Conservation (phyloP, 2,888 invertebrate species). For the Saturnia pavonia region DNA sequence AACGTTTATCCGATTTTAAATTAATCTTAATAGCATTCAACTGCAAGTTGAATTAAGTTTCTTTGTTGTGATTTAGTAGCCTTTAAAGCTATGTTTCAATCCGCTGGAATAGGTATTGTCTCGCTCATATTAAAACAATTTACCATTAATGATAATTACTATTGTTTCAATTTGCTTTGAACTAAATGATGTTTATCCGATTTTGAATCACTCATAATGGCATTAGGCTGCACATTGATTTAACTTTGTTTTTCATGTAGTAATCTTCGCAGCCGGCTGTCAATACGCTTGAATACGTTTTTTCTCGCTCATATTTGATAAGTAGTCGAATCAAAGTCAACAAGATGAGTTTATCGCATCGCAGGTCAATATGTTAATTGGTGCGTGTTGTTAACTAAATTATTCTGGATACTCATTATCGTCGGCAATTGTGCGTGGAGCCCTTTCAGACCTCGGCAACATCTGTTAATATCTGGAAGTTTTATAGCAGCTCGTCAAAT, state of each 20-base stretch:
- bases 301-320: background rate
- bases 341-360: conserved; percentile 26
- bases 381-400: conserved; percentile 21
- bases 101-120: background rate
- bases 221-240: no score
- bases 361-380: conserved; percentile 27
- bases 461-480: background rate
- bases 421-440: background rate
- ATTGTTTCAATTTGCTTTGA: no score
- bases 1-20: background rate
- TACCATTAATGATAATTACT: background rate
- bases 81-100: no score
- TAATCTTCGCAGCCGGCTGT: background rate
- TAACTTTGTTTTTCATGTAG: background rate
- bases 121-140: background rate
- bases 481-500: no score
- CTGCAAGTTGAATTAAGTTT: no score
- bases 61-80: no score
- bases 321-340: conserved; percentile 8
- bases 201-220: no score
- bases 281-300: background rate
- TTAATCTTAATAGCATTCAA: background rate
- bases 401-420: conserved; percentile 24
- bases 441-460: background rate
- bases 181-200: no score